Evolutionary conservation across 2,113 vertebrate species (phyloP).

Genomic region (Neomonachus schauinslandi): DNA sequence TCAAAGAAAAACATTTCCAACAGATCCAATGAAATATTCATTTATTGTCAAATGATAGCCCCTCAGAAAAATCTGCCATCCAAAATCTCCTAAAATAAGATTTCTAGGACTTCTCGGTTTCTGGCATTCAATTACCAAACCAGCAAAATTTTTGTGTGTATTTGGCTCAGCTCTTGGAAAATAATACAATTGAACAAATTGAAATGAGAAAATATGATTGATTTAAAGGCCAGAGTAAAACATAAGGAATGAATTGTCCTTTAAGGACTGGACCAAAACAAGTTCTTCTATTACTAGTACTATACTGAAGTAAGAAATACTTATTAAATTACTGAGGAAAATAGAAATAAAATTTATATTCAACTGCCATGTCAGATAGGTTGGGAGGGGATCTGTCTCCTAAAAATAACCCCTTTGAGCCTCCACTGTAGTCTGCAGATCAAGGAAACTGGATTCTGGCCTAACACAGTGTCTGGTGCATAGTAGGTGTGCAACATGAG

Average conservation of each 20-base stretch:
- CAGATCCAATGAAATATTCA: conserved; percentile 57
- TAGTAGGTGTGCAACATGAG: neutral
- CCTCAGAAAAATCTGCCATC: conserved; percentile 21
- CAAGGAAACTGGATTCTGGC: neutral
- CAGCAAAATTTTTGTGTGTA: neutral
- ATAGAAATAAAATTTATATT: neutral
- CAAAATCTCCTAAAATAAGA: conserved; percentile 23
- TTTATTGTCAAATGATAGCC: conserved; percentile 60
- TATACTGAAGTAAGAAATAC: neutral
- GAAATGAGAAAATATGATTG: conserved; percentile 29
- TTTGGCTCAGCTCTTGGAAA: conserved; percentile 66
- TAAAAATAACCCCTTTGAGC: neutral
- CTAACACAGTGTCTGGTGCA: neutral
- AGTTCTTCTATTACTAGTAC: conserved; percentile 4
- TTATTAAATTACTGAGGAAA: neutral
- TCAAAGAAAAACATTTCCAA: conserved; percentile 59
- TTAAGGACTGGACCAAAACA: neutral
- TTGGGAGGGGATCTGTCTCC: neutral
- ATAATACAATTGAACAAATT: conserved; percentile 39
- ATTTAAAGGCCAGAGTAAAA: conserved; percentile 30
- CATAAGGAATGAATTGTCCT: conserved; percentile 12
- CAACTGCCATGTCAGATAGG: neutral
- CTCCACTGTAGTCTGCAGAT: neutral
- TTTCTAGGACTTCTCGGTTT: conserved; percentile 12
- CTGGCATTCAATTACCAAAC: conserved; percentile 25